A percentile compares a stretch with the other conserved stretches of the same genome.
Conservation (phyloP, 2,888 invertebrate genomes). For the Tryphoninae sp. region DNA sequence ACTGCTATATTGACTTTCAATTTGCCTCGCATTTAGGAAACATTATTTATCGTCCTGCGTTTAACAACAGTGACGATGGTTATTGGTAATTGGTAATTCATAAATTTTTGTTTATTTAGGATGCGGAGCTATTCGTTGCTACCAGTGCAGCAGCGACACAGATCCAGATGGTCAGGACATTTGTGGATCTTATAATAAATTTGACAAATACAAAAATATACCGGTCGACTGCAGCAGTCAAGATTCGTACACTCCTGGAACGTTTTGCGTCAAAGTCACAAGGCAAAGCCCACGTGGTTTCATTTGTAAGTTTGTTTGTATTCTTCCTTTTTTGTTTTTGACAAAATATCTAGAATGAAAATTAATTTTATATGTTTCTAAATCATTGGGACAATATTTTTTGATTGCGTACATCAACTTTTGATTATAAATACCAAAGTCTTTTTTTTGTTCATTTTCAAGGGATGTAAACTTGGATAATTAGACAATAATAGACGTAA, state of each 20-base stretch:
- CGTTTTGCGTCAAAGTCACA: constrained; percentile 97
- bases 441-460: no score
- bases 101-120: constrained; percentile 64
- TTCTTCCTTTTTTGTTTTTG: constrained; percentile 80
- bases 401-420: no score
- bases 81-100: constrained; percentile 25
- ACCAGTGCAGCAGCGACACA: constrained; percentile 95
- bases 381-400: no score
- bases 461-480: background rate
- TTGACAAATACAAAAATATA: constrained; percentile 92
- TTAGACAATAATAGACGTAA: background rate
- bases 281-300: constrained; percentile 97
- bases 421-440: no score
- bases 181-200: constrained; percentile 94
- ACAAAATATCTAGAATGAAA: constrained; percentile 85
- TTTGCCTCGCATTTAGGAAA: background rate
- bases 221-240: constrained; percentile 97
- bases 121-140: constrained; percentile 90
- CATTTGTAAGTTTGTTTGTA: constrained; percentile 89
- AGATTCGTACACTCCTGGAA: constrained; percentile 96
- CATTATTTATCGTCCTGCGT: constrained; percentile 1
- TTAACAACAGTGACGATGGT: no score
- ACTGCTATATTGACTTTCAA: constrained; percentile 29
- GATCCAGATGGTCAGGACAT: constrained; percentile 91
- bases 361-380: no score